Evolutionary conservation across 2,797 vertebrate species (phyloP).

Genomic region (Lithobates sylvaticus): DNA sequence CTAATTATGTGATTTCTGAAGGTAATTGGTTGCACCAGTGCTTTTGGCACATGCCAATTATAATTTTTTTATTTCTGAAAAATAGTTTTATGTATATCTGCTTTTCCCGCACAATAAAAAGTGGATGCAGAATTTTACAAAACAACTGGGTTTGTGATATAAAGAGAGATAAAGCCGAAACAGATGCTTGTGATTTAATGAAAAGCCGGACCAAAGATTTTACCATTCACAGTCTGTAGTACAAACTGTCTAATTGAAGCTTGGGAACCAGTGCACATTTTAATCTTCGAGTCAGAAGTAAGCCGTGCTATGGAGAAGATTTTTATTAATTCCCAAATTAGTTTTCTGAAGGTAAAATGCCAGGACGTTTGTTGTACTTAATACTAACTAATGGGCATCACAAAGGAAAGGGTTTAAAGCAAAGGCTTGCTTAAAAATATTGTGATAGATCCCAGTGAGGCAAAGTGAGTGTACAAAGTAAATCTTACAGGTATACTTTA

Average conservation of each 20-base stretch:
- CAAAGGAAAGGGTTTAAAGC: neutral
- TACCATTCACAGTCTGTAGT: slow-evolving; percentile 24
- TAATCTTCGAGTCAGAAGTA: slow-evolving; percentile 31
- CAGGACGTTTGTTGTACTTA: neutral
- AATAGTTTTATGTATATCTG: too few species aligned
- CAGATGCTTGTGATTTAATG: slow-evolving; percentile 57
- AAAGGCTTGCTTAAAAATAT: neutral
- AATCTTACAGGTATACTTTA: too few species aligned
- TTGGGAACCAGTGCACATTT: neutral
- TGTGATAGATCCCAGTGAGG: too few species aligned
- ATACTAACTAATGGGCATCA: neutral
- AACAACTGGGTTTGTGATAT: slow-evolving; percentile 42
- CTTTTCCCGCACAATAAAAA: neutral
- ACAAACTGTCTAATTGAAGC: slow-evolving; percentile 42
- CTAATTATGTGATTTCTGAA: too few species aligned
- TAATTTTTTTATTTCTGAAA: too few species aligned
- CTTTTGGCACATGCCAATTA: too few species aligned
- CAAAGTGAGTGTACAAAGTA: too few species aligned
- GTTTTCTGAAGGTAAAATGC: slow-evolving; percentile 38
- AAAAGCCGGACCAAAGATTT: slow-evolving; percentile 13
- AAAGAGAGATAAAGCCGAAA: slow-evolving; percentile 43
- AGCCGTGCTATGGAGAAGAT: slow-evolving; percentile 17
- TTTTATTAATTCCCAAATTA: slow-evolving; percentile 40
- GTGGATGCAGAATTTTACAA: slow-evolving; percentile 8
- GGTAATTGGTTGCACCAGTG: too few species aligned